phyloP scores from a whole-genome alignment of 2,113 vertebrate genomes.

The Pteropus alecto region DNA sequence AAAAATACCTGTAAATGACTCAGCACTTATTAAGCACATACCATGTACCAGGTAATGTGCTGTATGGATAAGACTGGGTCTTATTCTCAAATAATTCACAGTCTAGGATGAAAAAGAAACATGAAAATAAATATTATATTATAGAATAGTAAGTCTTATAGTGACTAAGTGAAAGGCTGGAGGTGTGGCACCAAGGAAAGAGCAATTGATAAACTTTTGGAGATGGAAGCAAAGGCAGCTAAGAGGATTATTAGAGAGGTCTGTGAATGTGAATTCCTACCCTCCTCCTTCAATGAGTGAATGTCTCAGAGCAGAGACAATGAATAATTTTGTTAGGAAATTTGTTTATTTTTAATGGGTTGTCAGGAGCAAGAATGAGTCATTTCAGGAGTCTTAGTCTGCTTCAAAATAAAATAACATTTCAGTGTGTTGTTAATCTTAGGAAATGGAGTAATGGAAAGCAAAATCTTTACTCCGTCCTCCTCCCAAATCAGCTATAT shows the following conservation, averaged over 20 bases:
- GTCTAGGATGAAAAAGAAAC: background rate
- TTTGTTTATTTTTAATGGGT: background rate
- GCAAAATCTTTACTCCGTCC: background rate
- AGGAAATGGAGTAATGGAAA: background rate
- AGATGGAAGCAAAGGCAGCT: background rate
- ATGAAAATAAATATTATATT: background rate
- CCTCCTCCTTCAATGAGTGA: background rate
- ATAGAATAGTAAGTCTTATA: background rate
- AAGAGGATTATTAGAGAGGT: background rate
- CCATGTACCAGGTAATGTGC: background rate
- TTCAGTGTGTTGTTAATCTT: background rate
- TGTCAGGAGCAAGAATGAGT: background rate
- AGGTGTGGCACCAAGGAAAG: background rate
- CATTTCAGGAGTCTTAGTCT: background rate
- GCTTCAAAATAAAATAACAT: slow-evolving; percentile 13
- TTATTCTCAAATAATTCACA: background rate
- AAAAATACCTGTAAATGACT: background rate
- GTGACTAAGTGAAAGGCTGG: background rate
- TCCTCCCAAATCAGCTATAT: background rate
- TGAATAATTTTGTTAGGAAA: background rate
- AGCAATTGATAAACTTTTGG: background rate
- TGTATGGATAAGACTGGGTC: background rate
- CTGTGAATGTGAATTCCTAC: background rate
- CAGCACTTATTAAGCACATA: background rate
- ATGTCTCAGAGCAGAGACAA: background rate